Evolutionary conservation across 92 coral and sea anemone species (phyloP).

Genomic region (Scolanthus callimorphus): DNA sequence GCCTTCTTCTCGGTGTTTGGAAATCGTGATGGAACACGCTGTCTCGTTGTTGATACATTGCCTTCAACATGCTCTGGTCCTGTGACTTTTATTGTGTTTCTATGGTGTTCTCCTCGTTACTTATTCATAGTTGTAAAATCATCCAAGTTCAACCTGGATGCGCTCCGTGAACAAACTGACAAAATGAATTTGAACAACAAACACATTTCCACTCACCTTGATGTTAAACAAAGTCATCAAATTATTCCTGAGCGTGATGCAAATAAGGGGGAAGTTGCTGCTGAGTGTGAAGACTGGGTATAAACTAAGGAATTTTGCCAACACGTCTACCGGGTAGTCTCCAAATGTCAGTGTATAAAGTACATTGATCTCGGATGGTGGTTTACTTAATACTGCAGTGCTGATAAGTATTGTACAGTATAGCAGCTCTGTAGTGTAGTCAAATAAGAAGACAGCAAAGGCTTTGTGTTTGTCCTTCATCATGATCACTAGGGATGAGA

Average conservation of each 20-base stretch:
- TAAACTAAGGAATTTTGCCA: conserved; percentile 68
- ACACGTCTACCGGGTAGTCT: conserved; percentile 43
- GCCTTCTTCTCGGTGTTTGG: too few species aligned
- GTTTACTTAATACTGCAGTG: conserved; percentile 59
- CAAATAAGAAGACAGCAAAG: conserved; percentile 38
- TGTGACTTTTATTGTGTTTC: too few species aligned
- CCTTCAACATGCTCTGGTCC: too few species aligned
- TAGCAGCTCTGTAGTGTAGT: conserved; percentile 50
- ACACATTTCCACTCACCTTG: conserved; percentile 66
- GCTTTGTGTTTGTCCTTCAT: conserved; percentile 56
- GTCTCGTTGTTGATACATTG: too few species aligned
- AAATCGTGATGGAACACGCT: too few species aligned
- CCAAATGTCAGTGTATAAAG: conserved; percentile 70
- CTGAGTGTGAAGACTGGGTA: conserved; percentile 83
- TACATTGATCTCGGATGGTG: conserved; percentile 63
- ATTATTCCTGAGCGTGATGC: conserved; percentile 76
- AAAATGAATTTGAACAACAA: too few species aligned
- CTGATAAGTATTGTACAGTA: conserved; percentile 44
- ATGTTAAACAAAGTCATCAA: conserved; percentile 56
- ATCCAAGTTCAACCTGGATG: too few species aligned
- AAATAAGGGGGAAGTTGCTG: conserved; percentile 76
- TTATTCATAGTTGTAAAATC: too few species aligned
- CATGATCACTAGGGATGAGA: conserved; percentile 59
- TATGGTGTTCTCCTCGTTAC: too few species aligned
- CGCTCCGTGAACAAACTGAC: too few species aligned